Conservation (phyloP, 2,797 vertebrate species). For the Phalloptychus januarius region DNA sequence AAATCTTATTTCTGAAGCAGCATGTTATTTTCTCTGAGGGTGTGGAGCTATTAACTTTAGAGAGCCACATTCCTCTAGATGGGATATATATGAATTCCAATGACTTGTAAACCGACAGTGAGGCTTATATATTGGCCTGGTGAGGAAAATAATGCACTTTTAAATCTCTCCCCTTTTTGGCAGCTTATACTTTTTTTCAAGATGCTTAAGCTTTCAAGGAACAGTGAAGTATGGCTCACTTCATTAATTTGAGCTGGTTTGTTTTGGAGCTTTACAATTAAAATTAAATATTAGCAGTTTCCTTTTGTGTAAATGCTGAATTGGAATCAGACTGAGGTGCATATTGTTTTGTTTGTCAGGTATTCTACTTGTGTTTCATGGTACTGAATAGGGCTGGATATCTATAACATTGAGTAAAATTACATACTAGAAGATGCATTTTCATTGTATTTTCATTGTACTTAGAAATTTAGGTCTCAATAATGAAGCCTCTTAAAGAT, state of each 20-base stretch:
- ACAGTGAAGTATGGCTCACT: not conserved
- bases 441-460: not conserved
- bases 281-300: not conserved
- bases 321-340: not conserved
- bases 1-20: conserved; percentile 48
- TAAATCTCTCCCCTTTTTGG: conserved; percentile 36
- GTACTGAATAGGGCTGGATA: not conserved
- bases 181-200: conserved; percentile 21
- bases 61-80: conserved; percentile 49
- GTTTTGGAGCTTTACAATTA: not conserved
- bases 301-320: not conserved
- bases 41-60: conserved; percentile 55
- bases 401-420: not conserved
- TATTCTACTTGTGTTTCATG: not conserved
- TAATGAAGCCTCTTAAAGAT: not conserved
- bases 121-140: conserved; percentile 29
- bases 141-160: conserved; percentile 34
- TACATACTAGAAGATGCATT: not conserved
- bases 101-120: conserved; percentile 47
- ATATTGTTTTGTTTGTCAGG: not conserved
- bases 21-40: conserved; percentile 53
- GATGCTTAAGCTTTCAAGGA: not conserved
- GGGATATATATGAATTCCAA: conserved; percentile 50
- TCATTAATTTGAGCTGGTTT: not conserved
- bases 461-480: not conserved